phyloP scores from a whole-genome alignment of 2,888 invertebrate genomes.

The Colostygia pectinataria region DNA sequence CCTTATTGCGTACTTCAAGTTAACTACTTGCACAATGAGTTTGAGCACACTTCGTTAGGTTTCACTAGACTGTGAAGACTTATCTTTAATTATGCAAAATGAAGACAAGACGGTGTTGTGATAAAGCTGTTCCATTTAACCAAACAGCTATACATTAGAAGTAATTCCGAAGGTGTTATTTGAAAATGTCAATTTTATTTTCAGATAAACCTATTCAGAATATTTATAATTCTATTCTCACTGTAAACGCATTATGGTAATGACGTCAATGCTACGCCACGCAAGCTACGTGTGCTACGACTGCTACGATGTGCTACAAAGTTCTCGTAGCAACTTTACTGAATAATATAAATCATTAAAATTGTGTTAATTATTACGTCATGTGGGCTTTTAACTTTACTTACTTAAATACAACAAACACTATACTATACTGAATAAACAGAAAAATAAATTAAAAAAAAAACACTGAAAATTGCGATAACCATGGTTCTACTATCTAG shows the following conservation, averaged over 20 bases:
- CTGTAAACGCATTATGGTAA: neutral
- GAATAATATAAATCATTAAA: no score
- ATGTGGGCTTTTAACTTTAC: no score
- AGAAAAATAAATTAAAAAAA: no score
- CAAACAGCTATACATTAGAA: neutral
- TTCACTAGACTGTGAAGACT: constrained; percentile 32
- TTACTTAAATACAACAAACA: no score
- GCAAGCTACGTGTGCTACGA: neutral
- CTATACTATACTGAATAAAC: no score
- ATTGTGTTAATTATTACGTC: no score
- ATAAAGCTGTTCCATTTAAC: neutral
- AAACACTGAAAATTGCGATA: no score
- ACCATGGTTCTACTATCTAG: no score
- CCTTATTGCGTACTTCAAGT: constrained; percentile 20
- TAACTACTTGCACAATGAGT: constrained; percentile 19
- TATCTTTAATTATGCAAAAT: constrained; percentile 31
- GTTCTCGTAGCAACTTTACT: neutral
- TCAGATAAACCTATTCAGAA: no score
- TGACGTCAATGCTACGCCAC: neutral
- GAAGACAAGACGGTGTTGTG: constrained; percentile 9
- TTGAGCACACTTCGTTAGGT: constrained; percentile 30
- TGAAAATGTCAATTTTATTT: neutral
- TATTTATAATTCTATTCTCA: no score
- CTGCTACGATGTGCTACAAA: neutral
- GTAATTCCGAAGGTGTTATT: neutral